Evolutionary conservation across 2,113 vertebrate species (phyloP), one percentile per base, ranked within the genome.

Genomic region (Oenanthe melanoleuca): DNA sequence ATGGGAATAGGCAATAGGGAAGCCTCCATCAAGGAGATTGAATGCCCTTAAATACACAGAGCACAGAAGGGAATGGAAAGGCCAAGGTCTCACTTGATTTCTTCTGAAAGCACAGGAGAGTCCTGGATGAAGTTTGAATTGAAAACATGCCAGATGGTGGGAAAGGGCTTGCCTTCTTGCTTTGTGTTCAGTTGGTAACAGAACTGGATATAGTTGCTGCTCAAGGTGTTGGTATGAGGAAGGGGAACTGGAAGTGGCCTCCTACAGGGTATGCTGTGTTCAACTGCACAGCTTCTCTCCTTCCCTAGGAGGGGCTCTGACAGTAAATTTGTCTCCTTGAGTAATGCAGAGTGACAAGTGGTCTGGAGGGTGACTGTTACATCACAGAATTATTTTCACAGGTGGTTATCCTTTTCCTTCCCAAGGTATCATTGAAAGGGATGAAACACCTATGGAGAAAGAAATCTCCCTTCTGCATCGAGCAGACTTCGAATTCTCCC

Each of bases 391-490:
- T 49, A 69, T 71, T 80, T 96, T 56, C 49, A 92, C 42, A 93
- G 53, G 8, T n/a, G 11, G 4, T 63, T 86, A 11, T 11, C 13
- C 26, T 71, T 74, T 92, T 92, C 73, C 74, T 91, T n/a, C 65
- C 84, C 61, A 97, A 99, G 99, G 98, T 88, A 99, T 99, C 95
- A 99, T 99, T 60, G 97, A 99, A 97, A 98, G 98, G 86, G 98
- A 98, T 29, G 97, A 97, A 34, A 98, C 98, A 0, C 98, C 98
- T 31, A 99, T 99, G 99, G 98, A 99, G 88, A 98, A 99, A 95
- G 99, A 99, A 96, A 98, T 99, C 44, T 97, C 92, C 3, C 98
- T 97, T 77, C 97, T 98, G 56, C 97, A 98, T 72, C 95, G 90
- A 37, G 98, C 95, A 1, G 97, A 99, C 92, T 99, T 99, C 29